phyloP scores from a whole-genome alignment of 92 coral and sea anemone species.

The Porites cylindrica region DNA sequence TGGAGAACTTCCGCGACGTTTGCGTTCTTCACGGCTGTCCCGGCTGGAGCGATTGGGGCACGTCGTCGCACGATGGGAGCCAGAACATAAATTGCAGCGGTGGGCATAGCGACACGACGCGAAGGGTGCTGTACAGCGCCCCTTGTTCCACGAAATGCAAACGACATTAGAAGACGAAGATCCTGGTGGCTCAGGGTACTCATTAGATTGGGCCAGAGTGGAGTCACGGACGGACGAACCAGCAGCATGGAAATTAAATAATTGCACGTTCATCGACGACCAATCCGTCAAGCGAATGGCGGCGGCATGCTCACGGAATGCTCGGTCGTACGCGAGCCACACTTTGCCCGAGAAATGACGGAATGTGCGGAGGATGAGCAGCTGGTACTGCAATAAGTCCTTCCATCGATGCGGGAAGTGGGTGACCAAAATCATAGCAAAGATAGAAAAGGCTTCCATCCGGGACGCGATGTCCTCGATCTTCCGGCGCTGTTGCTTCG shows the following conservation, averaged over 20 bases:
- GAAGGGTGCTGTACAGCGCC: not conserved
- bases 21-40: not conserved
- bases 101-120: not conserved
- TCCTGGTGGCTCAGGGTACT: no score
- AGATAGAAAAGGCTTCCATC: no score
- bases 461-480: no score
- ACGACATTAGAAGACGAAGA: not conserved
- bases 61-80: not conserved
- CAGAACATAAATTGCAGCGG: not conserved
- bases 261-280: not conserved
- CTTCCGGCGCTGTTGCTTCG: no score
- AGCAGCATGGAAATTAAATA: conserved; percentile 4
- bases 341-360: not conserved
- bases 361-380: not conserved
- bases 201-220: no score
- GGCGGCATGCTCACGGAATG: conserved; percentile 1
- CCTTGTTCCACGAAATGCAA: conserved; percentile 26
- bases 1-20: conserved; percentile 15
- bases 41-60: not conserved
- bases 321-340: not conserved
- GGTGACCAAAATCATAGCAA: no score
- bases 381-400: not conserved
- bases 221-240: not conserved
- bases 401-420: no score
- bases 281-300: not conserved